Percentiles rank a stretch among this genome's conserved stretches.
phyloP scores from a whole-genome alignment of 2,888 invertebrate genomes.

The Mesorhabditis spiculigera region DNA sequence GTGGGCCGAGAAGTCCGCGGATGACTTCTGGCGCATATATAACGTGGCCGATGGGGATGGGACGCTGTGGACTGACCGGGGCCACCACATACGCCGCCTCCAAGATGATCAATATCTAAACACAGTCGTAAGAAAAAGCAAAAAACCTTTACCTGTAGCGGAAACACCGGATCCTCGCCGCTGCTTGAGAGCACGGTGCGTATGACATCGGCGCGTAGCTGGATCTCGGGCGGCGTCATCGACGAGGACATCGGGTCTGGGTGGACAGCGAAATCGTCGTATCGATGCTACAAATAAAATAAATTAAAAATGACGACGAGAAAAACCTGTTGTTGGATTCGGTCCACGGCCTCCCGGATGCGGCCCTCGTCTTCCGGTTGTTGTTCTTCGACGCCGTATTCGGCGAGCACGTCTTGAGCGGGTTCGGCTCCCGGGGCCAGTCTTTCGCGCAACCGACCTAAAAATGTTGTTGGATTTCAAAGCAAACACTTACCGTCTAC shows the following conservation, averaged over 20 bases:
- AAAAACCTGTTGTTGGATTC: no score
- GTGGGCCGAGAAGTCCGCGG: neutral
- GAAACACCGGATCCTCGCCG: neutral
- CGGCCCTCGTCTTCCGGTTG: no score
- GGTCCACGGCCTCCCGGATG: no score
- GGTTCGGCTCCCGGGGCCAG: no score
- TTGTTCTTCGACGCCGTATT: no score
- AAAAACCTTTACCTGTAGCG: neutral
- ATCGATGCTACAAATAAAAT: no score
- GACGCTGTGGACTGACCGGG: neutral
- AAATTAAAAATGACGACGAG: no score
- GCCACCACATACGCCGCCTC: neutral
- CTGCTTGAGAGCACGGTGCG: neutral
- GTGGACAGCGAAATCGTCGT: no score
- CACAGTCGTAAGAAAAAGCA: neutral
- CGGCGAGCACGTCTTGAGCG: no score
- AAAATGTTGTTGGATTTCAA: no score
- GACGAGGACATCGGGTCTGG: neutral
- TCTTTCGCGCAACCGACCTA: no score
- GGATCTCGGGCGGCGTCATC: conserved; percentile 5
- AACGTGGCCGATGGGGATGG: neutral
- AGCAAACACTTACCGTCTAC: no score
- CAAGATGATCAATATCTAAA: neutral
- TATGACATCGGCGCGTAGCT: neutral
- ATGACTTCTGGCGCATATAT: neutral